Base-by-base conservation (phyloP, 2,797 vertebrate species). In the Myotis planiceps region DNA sequence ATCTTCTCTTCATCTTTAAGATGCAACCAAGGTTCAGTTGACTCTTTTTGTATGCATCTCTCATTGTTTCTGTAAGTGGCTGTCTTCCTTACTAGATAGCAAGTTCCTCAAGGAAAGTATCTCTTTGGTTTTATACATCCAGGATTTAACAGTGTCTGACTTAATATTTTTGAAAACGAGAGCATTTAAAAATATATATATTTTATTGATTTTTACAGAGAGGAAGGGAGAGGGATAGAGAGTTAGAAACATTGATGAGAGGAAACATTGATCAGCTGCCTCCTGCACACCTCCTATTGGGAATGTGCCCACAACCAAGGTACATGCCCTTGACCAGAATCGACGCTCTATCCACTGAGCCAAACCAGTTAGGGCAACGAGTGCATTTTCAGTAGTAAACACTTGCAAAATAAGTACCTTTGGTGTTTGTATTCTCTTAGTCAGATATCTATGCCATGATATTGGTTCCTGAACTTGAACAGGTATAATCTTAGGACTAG, bases 401-500 rank as follows among this genome's bases (percentile, higher is more conserved):
- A 72, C 23, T 79, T 79, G n/a, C 29, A 34, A 2, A 6, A 14
- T 83, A 32, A 69, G 32, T 74, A 65, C 3, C 27, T 78, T 23
- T 88, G 34, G n/a, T 27, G 76, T 94, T 85, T 78, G 18, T 63
- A 42, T 81, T 45, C n/a, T 87, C 49, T 60, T 65, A 63, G 19
- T 75, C n/a, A 90, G 14, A 1, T 88, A 45, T 37, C 19, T 88
- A 60, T 66, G 8, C 34, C 3, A 4, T 18, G 7, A 25, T 83
- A 19, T 15, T 91, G 69, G 23, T 78, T 94, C 78, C 63, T 92
- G 14, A 96, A 37, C 34, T 82, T 82, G 47, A 88, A 51, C 32
- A 51, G 55, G 27, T 71, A 65, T 19, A 78, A 1, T 79, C 42
- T 88, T 51, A 90, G 21, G 27, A 84, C 10, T 66, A 7, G 21